These are phyloP conservation scores for Notolepis coatsorum DNA, from an alignment of 2,797 vertebrate genomes.

Conservation along the genomic window DNA sequence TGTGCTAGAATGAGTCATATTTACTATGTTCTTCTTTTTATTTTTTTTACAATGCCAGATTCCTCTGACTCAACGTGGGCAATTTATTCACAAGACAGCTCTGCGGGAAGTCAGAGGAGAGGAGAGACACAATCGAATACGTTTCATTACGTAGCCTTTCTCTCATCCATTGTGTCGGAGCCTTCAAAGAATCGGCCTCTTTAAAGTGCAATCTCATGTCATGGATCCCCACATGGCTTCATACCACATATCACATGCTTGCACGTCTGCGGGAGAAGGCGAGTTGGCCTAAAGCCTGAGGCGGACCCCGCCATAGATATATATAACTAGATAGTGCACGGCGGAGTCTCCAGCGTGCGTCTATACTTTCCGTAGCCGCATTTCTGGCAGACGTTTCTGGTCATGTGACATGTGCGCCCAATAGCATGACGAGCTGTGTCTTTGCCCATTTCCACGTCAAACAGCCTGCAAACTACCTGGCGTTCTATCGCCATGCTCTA, in stretches of 20 bases:
- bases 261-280: slow-evolving; percentile 16
- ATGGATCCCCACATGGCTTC: slow-evolving; percentile 7
- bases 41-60: slow-evolving; percentile 50
- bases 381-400: too few species aligned
- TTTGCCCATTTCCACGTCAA: too few species aligned
- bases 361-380: too few species aligned
- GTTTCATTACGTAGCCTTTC: slow-evolving; percentile 15
- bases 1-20: slow-evolving; percentile 28
- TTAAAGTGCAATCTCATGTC: slow-evolving; percentile 29
- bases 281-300: slow-evolving; percentile 17
- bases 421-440: too few species aligned
- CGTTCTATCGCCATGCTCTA: too few species aligned
- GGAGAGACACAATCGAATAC: background rate
- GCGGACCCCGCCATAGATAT: slow-evolving; percentile 41
- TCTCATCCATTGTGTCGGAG: slow-evolving; percentile 27
- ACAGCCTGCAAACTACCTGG: too few species aligned
- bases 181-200: too few species aligned
- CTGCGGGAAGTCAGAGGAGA: slow-evolving; percentile 42
- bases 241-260: slow-evolving; percentile 15
- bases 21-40: too few species aligned
- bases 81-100: slow-evolving; percentile 53
- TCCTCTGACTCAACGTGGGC: slow-evolving; percentile 29
- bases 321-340: too few species aligned
- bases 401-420: too few species aligned
- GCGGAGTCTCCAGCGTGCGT: too few species aligned